Evolutionary conservation across 2,113 vertebrate genomes (phyloP), one percentile per base, ranked within the genome.

Genomic region (Odobenus rosmarus): DNA sequence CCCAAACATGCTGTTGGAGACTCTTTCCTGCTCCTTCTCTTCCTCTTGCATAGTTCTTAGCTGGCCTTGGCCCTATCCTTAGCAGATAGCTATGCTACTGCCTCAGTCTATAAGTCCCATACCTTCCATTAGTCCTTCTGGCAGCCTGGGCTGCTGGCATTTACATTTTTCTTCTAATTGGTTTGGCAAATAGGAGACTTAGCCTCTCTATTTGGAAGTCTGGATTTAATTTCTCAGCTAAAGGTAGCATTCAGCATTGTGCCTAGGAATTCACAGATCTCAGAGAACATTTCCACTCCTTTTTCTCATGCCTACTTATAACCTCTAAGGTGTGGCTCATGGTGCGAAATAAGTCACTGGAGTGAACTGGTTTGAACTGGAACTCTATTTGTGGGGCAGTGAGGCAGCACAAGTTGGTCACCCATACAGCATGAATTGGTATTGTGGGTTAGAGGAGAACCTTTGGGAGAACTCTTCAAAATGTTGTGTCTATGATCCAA

Each of bases 111-210:
- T 28, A 90, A 90, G 90, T 74, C 59, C 64, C 12, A 18, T 42
- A 74, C 31, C 77, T 97, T 92, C 77, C 92, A 94, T 74, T n/a
- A 49, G 92, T 72, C 16, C 46, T 64, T 49, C 67, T 86, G 93
- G 67, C 90, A 79, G 79, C 26, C 5, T 13, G 85, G n/a, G 21
- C 79, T 95, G 49, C 80, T 93, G 61, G 81, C 21, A 0, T 94
- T 96, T 85, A 61, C 95, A 86, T 95, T 96, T 88, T 96, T 97
- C 80, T 90, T 55, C 83, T 97, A 94, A 97, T 76, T 80, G 95
- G 81, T n/a, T 96, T 97, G 97, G 94, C 95, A 96, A 76, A 33
- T 74, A 19, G 8, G 16, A 92, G 26, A 1, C 46, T 96, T 97
- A 85, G 82, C 67, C 51, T 98, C 61, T 97, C 74, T 93, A 28